These are phyloP conservation scores for Noctua fimbriata DNA, from an alignment of 2,888 invertebrate genomes.

Conservation along the genomic window DNA sequence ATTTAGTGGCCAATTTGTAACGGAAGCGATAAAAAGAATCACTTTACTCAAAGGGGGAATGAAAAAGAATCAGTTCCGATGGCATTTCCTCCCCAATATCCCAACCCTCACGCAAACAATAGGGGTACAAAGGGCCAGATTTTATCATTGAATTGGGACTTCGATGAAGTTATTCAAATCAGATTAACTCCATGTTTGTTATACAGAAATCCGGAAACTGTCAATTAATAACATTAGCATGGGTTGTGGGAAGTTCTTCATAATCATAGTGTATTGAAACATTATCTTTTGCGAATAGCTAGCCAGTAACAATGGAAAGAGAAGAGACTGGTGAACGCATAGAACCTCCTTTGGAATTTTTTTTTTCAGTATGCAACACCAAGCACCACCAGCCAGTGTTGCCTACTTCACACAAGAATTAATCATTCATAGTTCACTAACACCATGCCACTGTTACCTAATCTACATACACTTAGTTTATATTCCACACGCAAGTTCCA, in stretches of 20 bases:
- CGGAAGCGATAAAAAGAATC: conserved; percentile 26
- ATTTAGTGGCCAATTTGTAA: conserved; percentile 26
- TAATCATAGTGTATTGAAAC: conserved; percentile 19
- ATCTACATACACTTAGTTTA: conserved; percentile 57
- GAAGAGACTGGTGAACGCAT: not conserved
- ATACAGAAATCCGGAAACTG: conserved; percentile 37
- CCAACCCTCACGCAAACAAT: conserved; percentile 33
- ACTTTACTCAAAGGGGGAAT: conserved; percentile 11
- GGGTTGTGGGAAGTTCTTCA: conserved; percentile 19
- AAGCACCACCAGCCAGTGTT: conserved; percentile 12
- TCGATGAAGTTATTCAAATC: conserved; percentile 44
- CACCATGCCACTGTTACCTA: conserved; percentile 57
- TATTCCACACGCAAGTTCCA: conserved; percentile 41
- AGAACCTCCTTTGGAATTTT: conserved; percentile 6
- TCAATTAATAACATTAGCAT: conserved; percentile 37
- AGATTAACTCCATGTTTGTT: conserved; percentile 28
- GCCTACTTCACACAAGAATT: conserved; percentile 33
- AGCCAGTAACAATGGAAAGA: conserved; percentile 29
- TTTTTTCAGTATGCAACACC: not conserved
- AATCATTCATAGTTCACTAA: conserved; percentile 53
- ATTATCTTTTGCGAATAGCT: conserved; percentile 6
- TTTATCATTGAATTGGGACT: conserved; percentile 25
- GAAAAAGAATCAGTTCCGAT: conserved; percentile 16
- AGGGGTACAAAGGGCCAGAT: conserved; percentile 26
- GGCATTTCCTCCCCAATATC: conserved; percentile 27